Base-by-base conservation (phyloP, 2,888 invertebrate species). In the Cylloceria caligata region DNA sequence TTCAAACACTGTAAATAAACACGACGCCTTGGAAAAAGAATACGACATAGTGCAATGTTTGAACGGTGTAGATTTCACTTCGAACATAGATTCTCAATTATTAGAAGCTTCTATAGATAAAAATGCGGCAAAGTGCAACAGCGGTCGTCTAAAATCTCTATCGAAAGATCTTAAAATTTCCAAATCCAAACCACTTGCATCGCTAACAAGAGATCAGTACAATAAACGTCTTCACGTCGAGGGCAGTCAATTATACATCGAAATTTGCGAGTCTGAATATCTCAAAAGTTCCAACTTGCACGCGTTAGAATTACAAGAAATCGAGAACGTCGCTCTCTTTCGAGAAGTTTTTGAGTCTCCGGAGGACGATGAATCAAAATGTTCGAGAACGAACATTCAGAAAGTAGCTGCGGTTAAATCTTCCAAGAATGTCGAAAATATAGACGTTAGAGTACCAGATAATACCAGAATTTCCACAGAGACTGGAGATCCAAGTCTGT, bases 401-500 rank as follows among this genome's bases (percentile, higher is more conserved):
- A 45, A 55, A 55, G 27, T 62, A 64, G 2, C 13, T 34, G 13
- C 16, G 3, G 49, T 34, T 3, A 42, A 34, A 55, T 30, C 55
- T 34, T 34, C 30, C 16, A 27, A 3, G 34, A 24, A 19, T 27
- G 60, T 52, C 13, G 74, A 74, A 39, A 77, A 84, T 72, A 69
- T 74, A 5, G 80, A 86, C 19, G 68, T 77, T 0, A 81, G 75
- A 21, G 80, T 68, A 24, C n/a, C n/a, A n/a, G 69, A 80, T 19
- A 9, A 27, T 11, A 24, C 19, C 34, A 83, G 76, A 24, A 81
- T 80, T 47, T 71, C 74, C 39, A 39, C 69, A 3, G 47, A 55
- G 0, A 55, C 45, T 1, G 84, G 83, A 36, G 89, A 88, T 30
- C 85, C 89, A 13, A 87, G 86, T 24, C 81, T 90, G 72, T 84